Evolutionary conservation across 2,113 vertebrate species (phyloP).

Genomic region (Anguilla japonica): DNA sequence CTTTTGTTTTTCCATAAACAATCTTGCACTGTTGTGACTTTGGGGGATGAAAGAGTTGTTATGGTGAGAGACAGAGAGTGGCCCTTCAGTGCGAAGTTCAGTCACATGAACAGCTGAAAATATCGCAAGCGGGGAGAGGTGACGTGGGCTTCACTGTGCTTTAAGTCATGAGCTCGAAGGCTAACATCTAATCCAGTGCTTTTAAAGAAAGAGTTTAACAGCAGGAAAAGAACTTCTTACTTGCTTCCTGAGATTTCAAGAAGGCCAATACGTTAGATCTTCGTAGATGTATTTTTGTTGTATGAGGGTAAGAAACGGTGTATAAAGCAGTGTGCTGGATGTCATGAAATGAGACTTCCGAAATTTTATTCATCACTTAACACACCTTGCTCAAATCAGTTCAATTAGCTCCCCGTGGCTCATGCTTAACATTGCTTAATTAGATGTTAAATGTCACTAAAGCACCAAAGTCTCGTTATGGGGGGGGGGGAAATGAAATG

Average conservation of each 20-base stretch:
- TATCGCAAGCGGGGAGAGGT: constrained; percentile 48
- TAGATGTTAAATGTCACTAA: constrained; percentile 23
- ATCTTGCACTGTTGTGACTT: constrained; percentile 56
- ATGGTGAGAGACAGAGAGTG: constrained; percentile 24
- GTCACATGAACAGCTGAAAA: constrained; percentile 63
- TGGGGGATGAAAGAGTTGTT: constrained; percentile 11
- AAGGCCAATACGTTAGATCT: no score
- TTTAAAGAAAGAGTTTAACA: background rate
- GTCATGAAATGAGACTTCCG: background rate
- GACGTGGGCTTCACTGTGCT: constrained; percentile 43
- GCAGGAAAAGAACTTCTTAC: background rate
- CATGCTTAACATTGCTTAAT: constrained; percentile 20
- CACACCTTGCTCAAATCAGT: constrained; percentile 21
- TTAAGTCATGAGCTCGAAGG: constrained; percentile 43
- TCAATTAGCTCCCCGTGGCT: constrained; percentile 16
- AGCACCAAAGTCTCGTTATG: background rate
- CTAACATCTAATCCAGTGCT: constrained; percentile 9
- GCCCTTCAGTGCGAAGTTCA: constrained; percentile 46
- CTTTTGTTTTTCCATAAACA: constrained; percentile 66
- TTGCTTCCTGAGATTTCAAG: no score
- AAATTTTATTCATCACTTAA: constrained; percentile 13
- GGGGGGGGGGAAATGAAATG: constrained; percentile 22
- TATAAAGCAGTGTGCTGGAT: background rate
- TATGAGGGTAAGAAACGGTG: background rate
- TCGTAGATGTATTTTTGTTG: background rate